A percentile compares a stretch with the other conserved stretches of the same genome.
Conservation (phyloP, 2,888 invertebrate genomes). For the Ectemnius lituratus region DNA sequence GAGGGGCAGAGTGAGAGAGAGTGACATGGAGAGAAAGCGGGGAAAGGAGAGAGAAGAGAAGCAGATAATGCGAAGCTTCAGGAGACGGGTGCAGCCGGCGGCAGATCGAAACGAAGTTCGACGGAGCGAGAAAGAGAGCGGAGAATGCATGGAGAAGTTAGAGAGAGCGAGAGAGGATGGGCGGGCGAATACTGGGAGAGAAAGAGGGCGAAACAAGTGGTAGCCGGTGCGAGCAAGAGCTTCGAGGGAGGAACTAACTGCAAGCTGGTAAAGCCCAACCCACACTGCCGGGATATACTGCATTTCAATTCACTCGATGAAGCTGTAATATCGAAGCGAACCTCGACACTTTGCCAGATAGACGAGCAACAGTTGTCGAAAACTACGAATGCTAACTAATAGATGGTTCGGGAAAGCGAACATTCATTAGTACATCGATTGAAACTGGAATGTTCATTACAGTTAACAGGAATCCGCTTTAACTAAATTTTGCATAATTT, state of each 20-base stretch:
- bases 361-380: too few species aligned
- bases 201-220: slow-evolving; percentile 2
- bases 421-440: too few species aligned
- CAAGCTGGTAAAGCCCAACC: not conserved
- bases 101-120: slow-evolving; percentile 5
- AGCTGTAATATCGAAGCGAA: too few species aligned
- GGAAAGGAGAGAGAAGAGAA: slow-evolving; percentile 1
- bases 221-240: slow-evolving; percentile 15
- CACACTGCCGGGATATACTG: not conserved
- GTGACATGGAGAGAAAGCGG: not conserved
- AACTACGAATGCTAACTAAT: too few species aligned
- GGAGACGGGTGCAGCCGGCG: slow-evolving; percentile 18
- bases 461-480: too few species aligned
- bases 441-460: too few species aligned
- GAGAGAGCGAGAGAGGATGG: slow-evolving; percentile 9
- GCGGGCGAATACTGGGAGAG: not conserved
- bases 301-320: not conserved
- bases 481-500: too few species aligned
- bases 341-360: too few species aligned
- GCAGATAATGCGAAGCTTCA: not conserved
- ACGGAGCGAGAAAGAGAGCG: slow-evolving; percentile 32
- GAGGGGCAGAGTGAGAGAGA: not conserved
- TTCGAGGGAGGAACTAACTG: slow-evolving; percentile 14
- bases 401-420: too few species aligned
- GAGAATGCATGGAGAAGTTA: slow-evolving; percentile 39